Base-by-base conservation (phyloP, 2,113 vertebrate genomes). In the Zapornia atra region DNA sequence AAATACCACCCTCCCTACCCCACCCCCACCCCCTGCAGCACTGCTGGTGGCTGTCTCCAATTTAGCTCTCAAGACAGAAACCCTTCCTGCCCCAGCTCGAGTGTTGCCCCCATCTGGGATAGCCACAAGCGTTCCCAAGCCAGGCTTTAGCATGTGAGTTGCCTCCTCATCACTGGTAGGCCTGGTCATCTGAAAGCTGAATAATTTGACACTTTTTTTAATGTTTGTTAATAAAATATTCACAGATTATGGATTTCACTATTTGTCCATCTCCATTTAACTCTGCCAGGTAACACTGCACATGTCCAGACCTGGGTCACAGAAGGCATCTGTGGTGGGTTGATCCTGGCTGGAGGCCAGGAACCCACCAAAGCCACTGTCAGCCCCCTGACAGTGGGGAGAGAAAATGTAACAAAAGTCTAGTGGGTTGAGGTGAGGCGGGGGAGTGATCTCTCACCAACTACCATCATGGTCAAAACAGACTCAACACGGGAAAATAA, bases 191-290 rank as follows among this genome's bases (percentile, higher is more conserved):
- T 69, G 73, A 86, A 92, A 92, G 54, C 66, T 96, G 81, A 97
- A 97, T 97, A 86, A 93, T 96, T 95, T 89, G 86, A 96, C 96
- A 91, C 92, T 96, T 94, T 96, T 96, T 95, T 79, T 94, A 90
- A 80, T 48, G 48, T 81, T 93, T 90, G 81, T 82, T 95, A 95
- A 97, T 93, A 93, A 96, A 94, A 94, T 94, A 97, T 97, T 97
- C 85, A 93, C 79, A 96, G 95, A 96, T 91, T 93, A 94, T 95
- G 93, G 88, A 94, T 96, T 94, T 94, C 81, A 51, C 33, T 89
- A 10, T 94, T 94, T 94, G 91, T 88, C 61, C 70, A 59, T 73
- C 59, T 79, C 83, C 81, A 93, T 44, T 87, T 89, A 89, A 66
- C 86, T 46, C 86, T 82, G 73, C 40, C 88, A 92, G 90, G 87